Percentiles rank a stretch among this genome's conserved stretches.
phyloP scores from a whole-genome alignment of 2,888 invertebrate species.

The Gymnocheta viridis region DNA sequence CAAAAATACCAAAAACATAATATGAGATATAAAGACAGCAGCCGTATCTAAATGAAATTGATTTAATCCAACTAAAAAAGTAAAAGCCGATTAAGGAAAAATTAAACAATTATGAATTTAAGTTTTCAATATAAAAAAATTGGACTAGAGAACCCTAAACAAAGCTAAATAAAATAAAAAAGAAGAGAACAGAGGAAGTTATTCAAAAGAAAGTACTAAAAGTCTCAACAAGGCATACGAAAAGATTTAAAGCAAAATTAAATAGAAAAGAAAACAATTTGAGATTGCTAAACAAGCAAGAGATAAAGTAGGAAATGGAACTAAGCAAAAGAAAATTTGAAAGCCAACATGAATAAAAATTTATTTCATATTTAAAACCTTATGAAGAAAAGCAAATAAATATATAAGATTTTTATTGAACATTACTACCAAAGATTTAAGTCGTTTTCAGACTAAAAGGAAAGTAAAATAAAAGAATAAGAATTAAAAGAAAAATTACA shows the following conservation, averaged over 20 bases:
- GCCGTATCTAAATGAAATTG: conserved; percentile 51
- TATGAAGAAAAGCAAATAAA: conserved; percentile 15
- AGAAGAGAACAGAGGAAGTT: conserved; percentile 10
- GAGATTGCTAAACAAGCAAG: conserved; percentile 57
- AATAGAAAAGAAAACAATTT: too few species aligned
- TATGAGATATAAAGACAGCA: conserved; percentile 39
- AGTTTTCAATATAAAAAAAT: conserved; percentile 16
- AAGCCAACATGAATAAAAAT: conserved; percentile 53
- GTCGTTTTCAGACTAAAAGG: conserved; percentile 64
- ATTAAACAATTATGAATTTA: conserved; percentile 52
- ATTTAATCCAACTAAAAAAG: conserved; percentile 19
- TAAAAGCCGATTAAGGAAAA: conserved; percentile 48
- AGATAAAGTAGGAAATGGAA: conserved; percentile 18
- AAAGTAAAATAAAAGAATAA: conserved; percentile 42
- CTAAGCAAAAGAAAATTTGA: conserved; percentile 14
- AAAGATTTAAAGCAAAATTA: conserved; percentile 25
- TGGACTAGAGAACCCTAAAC: conserved; percentile 23
- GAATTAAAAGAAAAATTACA: conserved; percentile 7
- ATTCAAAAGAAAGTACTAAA: conserved; percentile 60
- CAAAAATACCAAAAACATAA: not conserved
- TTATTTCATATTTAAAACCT: conserved; percentile 47
- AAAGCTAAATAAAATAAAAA: not conserved
- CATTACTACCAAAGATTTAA: conserved; percentile 66
- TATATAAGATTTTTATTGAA: conserved; percentile 19
- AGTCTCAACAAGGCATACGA: conserved; percentile 45